These are phyloP conservation scores for Rhea pennata DNA, from an alignment of 2,113 vertebrate species.

Conservation along the genomic window DNA sequence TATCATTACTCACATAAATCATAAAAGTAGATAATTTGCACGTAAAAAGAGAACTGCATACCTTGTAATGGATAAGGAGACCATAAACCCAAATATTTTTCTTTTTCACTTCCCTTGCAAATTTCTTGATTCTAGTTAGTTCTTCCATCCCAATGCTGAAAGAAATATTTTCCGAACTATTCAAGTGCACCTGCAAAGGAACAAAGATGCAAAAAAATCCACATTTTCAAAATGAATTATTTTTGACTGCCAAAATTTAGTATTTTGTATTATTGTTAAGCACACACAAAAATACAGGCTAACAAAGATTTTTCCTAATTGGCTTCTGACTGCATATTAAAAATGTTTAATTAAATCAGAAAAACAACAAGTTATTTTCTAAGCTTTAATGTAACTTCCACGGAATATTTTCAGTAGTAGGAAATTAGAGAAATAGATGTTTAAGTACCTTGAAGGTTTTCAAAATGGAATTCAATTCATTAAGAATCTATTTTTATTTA, in stretches of 20 bases:
- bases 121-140: conserved; percentile 54
- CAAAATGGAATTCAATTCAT: not conserved
- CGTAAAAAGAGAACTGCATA: conserved; percentile 52
- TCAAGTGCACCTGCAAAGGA: conserved; percentile 72
- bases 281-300: not conserved
- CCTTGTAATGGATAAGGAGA: conserved; percentile 76
- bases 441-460: not conserved
- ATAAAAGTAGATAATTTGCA: not conserved
- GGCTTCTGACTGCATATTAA: not conserved
- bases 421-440: not conserved
- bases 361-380: not conserved
- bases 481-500: not conserved
- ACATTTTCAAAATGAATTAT: not conserved
- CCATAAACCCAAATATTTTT: conserved; percentile 78
- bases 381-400: not conserved
- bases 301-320: not conserved
- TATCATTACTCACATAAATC: conserved; percentile 6
- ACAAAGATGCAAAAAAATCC: not conserved
- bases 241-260: not conserved
- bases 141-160: conserved; percentile 61
- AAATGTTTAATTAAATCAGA: not conserved
- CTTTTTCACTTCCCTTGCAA: conserved; percentile 73
- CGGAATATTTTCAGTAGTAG: not conserved
- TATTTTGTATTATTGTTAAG: not conserved
- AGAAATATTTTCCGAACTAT: conserved; percentile 52